Evolutionary conservation across 2,888 invertebrate genomes (phyloP).

Genomic region (Sinhomidia bicolor): DNA sequence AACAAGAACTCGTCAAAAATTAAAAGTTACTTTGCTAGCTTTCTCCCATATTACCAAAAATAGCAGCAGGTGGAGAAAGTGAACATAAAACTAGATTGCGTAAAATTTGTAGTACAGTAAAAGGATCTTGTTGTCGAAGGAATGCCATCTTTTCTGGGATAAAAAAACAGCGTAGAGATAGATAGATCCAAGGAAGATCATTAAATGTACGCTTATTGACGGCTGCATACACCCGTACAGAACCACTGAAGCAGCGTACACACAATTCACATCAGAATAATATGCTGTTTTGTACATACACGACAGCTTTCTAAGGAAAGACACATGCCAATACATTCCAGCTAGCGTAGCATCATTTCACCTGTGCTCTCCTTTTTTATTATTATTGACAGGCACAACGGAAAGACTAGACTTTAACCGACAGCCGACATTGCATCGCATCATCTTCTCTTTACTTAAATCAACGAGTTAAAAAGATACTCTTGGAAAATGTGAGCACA

Average conservation of each 20-base stretch:
- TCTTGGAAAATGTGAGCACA: not conserved
- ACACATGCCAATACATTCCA: not conserved
- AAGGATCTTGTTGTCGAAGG: not conserved
- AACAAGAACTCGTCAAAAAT: slow-evolving; percentile 4
- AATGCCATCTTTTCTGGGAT: not conserved
- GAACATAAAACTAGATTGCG: slow-evolving; percentile 17
- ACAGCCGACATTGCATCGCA: not conserved
- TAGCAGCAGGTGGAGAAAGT: slow-evolving; percentile 43
- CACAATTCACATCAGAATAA: not conserved
- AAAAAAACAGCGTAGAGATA: not conserved
- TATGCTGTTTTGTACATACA: not conserved
- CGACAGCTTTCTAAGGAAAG: not conserved
- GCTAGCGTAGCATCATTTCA: not conserved
- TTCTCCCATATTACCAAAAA: not conserved
- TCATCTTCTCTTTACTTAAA: not conserved
- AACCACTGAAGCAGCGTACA: too few species aligned
- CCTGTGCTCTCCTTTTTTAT: slow-evolving; percentile 26
- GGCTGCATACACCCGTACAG: not conserved
- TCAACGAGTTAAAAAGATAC: not conserved
- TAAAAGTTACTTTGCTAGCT: slow-evolving; percentile 12
- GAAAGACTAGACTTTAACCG: not conserved
- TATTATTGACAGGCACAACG: slow-evolving; percentile 15
- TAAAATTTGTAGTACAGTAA: not conserved
- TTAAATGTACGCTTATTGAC: slow-evolving; percentile 31
- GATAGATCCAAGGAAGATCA: slow-evolving; percentile 17